Conservation (phyloP, 2,113 vertebrate species). For the Oenanthe melanoleuca region DNA sequence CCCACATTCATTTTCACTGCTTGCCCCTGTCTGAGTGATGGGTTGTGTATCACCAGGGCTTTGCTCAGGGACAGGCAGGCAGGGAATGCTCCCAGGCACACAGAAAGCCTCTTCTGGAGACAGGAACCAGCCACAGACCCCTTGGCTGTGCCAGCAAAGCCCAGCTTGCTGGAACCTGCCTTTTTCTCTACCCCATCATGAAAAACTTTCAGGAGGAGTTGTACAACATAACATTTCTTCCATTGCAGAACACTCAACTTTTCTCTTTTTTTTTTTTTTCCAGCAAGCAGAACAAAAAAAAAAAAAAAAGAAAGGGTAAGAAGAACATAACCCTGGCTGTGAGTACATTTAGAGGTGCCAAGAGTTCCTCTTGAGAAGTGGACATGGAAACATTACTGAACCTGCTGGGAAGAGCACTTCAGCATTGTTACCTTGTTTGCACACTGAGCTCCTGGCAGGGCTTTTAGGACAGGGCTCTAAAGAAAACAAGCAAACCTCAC, state of each 20-base stretch:
- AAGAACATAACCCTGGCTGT: background rate
- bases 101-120: background rate
- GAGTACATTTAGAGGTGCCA: background rate
- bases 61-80: background rate
- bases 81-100: background rate
- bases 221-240: background rate
- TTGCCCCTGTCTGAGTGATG: accelerated
- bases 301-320: background rate
- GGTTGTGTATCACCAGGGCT: background rate
- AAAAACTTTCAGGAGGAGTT: background rate
- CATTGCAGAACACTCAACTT: background rate
- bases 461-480: background rate
- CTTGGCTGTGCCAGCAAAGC: background rate
- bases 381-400: background rate
- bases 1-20: background rate
- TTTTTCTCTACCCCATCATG: background rate
- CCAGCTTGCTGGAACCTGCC: background rate
- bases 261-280: background rate
- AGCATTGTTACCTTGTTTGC: background rate
- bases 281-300: background rate
- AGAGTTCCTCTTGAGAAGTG: background rate
- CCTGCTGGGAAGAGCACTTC: background rate
- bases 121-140: background rate
- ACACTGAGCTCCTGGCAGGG: background rate
- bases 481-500: background rate